A percentile compares a stretch with the other conserved stretches of the same genome.
phyloP scores from a whole-genome alignment of 2,113 vertebrate species.

The Scytalopus superciliaris region DNA sequence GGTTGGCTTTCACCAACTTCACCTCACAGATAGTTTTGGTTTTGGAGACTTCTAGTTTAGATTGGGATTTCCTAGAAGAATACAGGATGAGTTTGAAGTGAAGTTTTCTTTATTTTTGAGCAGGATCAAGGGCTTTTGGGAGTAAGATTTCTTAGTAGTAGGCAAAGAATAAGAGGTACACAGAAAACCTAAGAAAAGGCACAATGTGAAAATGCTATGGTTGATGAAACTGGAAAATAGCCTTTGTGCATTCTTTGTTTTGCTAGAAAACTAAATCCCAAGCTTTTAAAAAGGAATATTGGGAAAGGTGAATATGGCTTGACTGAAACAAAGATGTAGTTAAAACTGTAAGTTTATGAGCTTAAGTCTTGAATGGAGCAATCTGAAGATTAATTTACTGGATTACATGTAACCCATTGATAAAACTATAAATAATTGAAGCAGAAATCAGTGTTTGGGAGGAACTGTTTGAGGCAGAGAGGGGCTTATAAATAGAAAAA shows the following conservation, averaged over 20 bases:
- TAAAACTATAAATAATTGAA: not conserved
- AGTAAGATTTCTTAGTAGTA: not conserved
- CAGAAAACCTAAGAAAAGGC: not conserved
- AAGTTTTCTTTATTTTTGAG: not conserved
- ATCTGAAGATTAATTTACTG: not conserved
- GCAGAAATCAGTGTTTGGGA: not conserved
- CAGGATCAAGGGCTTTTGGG: not conserved
- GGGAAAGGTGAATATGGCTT: not conserved
- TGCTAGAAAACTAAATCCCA: not conserved
- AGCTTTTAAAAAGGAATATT: not conserved
- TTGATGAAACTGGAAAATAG: not conserved
- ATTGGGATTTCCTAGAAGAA: not conserved
- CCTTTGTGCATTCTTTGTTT: accelerated
- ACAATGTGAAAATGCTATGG: not conserved
- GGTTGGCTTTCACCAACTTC: not conserved
- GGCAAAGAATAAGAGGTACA: not conserved
- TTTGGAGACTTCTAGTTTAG: not conserved
- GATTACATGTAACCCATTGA: not conserved
- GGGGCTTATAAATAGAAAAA: not conserved
- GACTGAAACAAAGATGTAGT: not conserved
- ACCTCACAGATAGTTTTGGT: not conserved
- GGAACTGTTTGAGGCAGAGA: not conserved
- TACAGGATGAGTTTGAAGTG: not conserved
- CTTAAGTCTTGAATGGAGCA: not conserved
- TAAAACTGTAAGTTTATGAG: not conserved